Evolutionary conservation across 2,888 invertebrate genomes (phyloP).

Genomic region (Drosophila longiperda): DNA sequence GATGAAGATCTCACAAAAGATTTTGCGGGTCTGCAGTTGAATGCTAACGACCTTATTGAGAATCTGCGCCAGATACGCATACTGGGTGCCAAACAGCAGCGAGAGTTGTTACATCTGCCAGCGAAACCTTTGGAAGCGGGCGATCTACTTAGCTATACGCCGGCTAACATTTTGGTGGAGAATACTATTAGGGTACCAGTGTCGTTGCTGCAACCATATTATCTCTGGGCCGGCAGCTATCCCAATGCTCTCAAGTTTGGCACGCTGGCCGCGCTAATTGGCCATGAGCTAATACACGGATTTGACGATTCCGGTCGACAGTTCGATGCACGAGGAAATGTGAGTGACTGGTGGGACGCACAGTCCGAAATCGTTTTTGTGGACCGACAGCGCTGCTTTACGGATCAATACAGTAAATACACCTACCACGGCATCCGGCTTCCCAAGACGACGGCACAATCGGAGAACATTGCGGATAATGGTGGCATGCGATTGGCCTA

Average conservation of each 20-base stretch:
- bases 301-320: constrained; percentile 80
- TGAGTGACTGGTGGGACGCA: constrained; percentile 80
- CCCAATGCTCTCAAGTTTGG: constrained; percentile 80
- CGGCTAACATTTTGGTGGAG: constrained; percentile 74
- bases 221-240: constrained; percentile 72
- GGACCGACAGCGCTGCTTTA: constrained; percentile 74
- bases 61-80: constrained; percentile 53
- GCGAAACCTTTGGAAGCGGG: constrained; percentile 63
- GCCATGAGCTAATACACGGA: constrained; percentile 82
- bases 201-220: constrained; percentile 78
- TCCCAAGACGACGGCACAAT: constrained; percentile 67
- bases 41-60: constrained; percentile 60
- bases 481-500: constrained; percentile 82
- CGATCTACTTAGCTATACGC: constrained; percentile 67
- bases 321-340: constrained; percentile 74
- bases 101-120: constrained; percentile 57
- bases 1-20: constrained; percentile 69
- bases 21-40: constrained; percentile 62
- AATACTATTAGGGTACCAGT: constrained; percentile 80
- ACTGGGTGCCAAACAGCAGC: constrained; percentile 1
- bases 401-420: constrained; percentile 75
- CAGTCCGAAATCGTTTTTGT: constrained; percentile 63
- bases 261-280: constrained; percentile 73
- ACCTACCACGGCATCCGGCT: constrained; percentile 61
- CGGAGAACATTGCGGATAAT: constrained; percentile 83